Conservation (phyloP, 2,888 invertebrate genomes). For the Acronicta psi region DNA sequence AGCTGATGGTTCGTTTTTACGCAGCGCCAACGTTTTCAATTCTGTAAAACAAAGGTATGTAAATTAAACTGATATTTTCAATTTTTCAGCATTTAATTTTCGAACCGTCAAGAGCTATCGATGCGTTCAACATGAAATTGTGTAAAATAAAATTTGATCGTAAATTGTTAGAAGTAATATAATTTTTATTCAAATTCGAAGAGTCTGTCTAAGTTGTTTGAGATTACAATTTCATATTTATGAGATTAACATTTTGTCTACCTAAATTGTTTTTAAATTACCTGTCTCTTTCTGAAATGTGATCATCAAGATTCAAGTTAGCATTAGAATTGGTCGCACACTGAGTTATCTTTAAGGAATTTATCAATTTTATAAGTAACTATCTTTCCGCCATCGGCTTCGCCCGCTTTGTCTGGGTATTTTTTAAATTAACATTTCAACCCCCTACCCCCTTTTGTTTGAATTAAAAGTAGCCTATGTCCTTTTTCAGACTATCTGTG, state of each 20-base stretch:
- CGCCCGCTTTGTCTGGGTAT: too few species aligned
- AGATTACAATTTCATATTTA: constrained; percentile 12
- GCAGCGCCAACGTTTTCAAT: too few species aligned
- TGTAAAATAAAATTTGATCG: not conserved
- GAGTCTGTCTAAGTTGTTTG: constrained; percentile 4
- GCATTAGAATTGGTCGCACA: too few species aligned
- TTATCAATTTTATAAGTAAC: too few species aligned
- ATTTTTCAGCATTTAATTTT: constrained; percentile 14
- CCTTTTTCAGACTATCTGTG: too few species aligned
- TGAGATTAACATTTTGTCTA: constrained; percentile 13
- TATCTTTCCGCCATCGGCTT: too few species aligned
- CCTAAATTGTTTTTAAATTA: constrained; percentile 5
- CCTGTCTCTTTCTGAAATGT: not conserved
- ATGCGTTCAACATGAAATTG: not conserved
- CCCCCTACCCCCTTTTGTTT: too few species aligned
- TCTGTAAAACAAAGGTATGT: not conserved
- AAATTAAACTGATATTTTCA: not conserved
- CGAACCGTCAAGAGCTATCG: not conserved
- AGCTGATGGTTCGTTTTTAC: too few species aligned
- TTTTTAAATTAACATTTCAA: too few species aligned
- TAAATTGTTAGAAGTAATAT: constrained; percentile 6
- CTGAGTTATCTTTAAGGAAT: too few species aligned
- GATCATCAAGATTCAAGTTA: too few species aligned
- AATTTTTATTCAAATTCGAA: constrained; percentile 1
- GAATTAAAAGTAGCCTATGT: too few species aligned